These are phyloP conservation scores for Heliocidaris tuberculata DNA, from an alignment of 35 echinoderm and acorn worm genomes.

Conservation along the genomic window DNA sequence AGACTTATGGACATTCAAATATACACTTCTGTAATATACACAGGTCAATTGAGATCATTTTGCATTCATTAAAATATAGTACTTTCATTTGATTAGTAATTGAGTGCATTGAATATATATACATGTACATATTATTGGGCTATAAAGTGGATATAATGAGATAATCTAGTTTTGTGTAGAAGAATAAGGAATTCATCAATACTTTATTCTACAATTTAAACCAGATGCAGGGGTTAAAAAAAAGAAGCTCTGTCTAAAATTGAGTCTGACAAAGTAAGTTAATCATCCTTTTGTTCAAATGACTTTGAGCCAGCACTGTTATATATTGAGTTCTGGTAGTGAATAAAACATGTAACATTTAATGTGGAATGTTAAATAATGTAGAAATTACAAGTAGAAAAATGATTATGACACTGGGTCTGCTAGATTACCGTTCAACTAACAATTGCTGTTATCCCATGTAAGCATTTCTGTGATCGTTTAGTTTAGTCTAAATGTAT, in stretches of 20 bases:
- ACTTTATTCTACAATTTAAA: too few relatives aligned
- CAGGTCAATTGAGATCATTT: background rate
- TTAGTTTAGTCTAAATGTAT: too few relatives aligned
- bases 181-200: background rate
- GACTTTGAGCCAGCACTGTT: too few relatives aligned
- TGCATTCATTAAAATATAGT: slow-evolving; percentile 19
- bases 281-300: too few relatives aligned
- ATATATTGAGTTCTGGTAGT: background rate
- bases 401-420: too few relatives aligned
- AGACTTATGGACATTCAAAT: background rate
- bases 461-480: too few relatives aligned
- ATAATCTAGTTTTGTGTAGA: background rate
- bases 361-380: background rate
- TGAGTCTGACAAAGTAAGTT: too few relatives aligned
- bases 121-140: background rate
- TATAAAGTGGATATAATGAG: background rate
- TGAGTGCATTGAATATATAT: background rate
- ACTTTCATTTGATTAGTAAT: background rate
- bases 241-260: too few relatives aligned
- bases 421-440: too few relatives aligned
- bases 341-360: background rate
- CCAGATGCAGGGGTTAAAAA: too few relatives aligned
- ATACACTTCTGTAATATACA: background rate
- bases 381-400: too few relatives aligned
- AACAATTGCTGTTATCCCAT: too few relatives aligned